Base-by-base conservation (phyloP, 1,140 invertebrate species). In the Drosophila miranda region DNA sequence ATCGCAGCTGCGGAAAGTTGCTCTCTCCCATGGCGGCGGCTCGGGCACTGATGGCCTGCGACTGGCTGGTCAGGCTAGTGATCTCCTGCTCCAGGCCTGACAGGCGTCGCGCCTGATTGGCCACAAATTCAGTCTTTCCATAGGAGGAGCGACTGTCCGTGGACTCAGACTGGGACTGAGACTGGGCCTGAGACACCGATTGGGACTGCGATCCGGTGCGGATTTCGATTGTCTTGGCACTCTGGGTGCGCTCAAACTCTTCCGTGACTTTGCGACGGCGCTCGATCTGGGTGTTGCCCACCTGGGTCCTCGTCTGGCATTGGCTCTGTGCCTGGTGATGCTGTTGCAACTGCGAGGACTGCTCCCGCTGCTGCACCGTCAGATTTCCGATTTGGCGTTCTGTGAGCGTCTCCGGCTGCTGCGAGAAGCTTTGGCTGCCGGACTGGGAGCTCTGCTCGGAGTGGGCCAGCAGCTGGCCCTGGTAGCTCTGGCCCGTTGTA, bases 171-270 rank as follows among this genome's bases (percentile, higher is more conserved):
- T 84, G 83, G 0, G 6, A 21, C 5, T 71, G 68, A 3, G 28
- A 19, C 23, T 71, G 68, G 0, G 58, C n/a, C 9, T 69, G 66
- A 2, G 56, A 49, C 21, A 23, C 16, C 16, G 19, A 38, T 19
- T 61, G 68, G 2, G 48, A 42, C 41, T 80, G 72, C 1, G 72
- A 68, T 0, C 82, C 84, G 0, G 84, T 90, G 23, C 92, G 91
- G 23, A 94, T 94, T 89, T 94, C 93, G 51, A 94, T 92, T 41
- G 92, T 92, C 89, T 93, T 93, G 53, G 93, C 93, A 30, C 93
- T 93, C 80, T 94, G 93, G 19, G 92, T 92, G 38, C 92, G 92
- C 89, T 94, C 93, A 74, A 91, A 94, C 83, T 94, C 93, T 91
- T 94, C 93, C 70, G 92, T 94, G 5, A 94, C 93, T 75, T 92